Conservation (phyloP, 2,797 vertebrate genomes). For the Octomys mimax region DNA sequence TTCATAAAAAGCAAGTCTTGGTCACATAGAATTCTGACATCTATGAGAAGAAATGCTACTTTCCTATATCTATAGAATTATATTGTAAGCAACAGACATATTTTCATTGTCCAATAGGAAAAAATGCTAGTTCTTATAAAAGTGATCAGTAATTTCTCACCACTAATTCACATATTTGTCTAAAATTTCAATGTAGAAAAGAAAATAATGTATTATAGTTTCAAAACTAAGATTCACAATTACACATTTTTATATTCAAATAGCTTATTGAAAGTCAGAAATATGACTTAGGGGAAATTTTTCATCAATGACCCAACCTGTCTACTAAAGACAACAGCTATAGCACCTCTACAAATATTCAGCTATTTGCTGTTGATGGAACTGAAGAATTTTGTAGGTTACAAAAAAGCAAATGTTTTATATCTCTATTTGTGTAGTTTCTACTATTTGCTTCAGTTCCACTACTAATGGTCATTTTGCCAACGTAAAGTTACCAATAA, state of each 20-base stretch:
- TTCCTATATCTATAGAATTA: neutral
- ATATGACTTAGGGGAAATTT: neutral
- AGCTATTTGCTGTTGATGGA: neutral
- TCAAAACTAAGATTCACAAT: neutral
- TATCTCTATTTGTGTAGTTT: neutral
- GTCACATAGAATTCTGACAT: neutral
- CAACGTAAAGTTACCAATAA: conserved; percentile 3
- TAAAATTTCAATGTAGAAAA: neutral
- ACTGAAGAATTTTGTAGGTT: neutral
- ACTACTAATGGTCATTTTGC: neutral
- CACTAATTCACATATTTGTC: conserved; percentile 8
- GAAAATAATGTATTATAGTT: conserved; percentile 11
- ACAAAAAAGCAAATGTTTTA: neutral
- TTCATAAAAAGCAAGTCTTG: neutral
- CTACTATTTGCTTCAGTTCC: neutral
- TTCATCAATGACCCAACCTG: neutral
- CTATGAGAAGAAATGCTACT: neutral
- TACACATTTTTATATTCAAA: neutral
- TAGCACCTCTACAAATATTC: neutral
- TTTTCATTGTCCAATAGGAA: neutral
- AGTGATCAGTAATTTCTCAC: neutral
- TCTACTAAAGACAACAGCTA: neutral
- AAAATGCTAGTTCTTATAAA: neutral
- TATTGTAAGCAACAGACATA: neutral
- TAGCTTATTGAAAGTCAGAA: conserved; percentile 16